phyloP scores from a whole-genome alignment of 2,113 vertebrate species.

The Rhinopithecus roxellana region DNA sequence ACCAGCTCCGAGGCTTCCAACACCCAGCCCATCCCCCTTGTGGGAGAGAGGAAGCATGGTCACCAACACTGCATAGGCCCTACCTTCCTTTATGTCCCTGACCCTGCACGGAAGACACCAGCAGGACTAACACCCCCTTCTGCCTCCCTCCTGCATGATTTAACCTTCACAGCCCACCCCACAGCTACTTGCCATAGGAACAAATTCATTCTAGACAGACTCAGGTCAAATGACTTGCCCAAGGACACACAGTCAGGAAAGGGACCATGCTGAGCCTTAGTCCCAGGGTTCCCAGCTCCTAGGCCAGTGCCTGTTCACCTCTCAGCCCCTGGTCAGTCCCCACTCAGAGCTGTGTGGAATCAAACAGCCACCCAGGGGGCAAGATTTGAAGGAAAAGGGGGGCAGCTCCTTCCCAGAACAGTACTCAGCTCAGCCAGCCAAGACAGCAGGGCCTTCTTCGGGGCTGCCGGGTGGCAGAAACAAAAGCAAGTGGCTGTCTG shows the following conservation, averaged over 20 bases:
- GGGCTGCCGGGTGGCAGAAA: background rate
- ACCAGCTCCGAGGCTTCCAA: constrained; percentile 89
- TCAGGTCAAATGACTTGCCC: constrained; percentile 10
- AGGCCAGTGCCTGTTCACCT: background rate
- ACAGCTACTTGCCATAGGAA: background rate
- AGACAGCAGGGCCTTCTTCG: background rate
- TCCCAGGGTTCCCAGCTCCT: background rate
- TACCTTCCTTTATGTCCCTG: fast-evolving
- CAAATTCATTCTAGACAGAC: background rate
- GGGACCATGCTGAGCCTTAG: background rate
- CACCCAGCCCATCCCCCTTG: constrained; percentile 85
- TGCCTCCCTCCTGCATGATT: background rate
- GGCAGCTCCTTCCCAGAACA: background rate
- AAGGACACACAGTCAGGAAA: background rate
- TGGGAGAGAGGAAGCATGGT: background rate
- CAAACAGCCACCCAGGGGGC: background rate
- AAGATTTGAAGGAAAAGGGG: background rate
- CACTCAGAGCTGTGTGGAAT: background rate
- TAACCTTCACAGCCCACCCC: background rate
- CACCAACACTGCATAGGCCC: background rate
- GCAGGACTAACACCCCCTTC: background rate
- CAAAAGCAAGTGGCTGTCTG: background rate
- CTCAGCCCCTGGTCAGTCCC: background rate
- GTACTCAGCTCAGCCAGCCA: background rate
- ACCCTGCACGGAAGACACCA: background rate